Conservation (phyloP, 2,888 invertebrate species). For the Tupiocoris notatus region DNA sequence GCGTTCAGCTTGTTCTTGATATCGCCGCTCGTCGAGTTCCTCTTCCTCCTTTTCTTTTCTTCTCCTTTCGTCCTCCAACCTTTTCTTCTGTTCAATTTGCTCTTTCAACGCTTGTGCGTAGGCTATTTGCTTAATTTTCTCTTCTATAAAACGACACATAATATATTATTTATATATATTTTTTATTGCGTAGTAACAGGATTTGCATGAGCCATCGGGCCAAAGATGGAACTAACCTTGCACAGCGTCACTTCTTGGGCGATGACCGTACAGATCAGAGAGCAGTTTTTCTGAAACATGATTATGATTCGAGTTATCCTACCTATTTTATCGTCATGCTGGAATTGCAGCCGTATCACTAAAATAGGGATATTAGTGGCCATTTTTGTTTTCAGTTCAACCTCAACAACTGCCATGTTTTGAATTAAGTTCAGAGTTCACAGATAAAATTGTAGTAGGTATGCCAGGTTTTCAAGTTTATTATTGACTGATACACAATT, state of each 20-base stretch:
- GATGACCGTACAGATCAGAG: conserved; percentile 21
- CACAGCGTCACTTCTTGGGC: not conserved
- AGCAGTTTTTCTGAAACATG: conserved; percentile 27
- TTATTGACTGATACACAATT: too few relatives aligned
- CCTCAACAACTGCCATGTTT: too few relatives aligned
- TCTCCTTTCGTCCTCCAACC: conserved; percentile 44
- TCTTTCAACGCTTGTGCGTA: conserved; percentile 46
- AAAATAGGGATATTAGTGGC: too few relatives aligned
- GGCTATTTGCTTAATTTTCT: conserved; percentile 36
- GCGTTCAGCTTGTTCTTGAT: conserved; percentile 38
- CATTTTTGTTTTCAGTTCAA: too few relatives aligned
- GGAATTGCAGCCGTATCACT: too few relatives aligned
- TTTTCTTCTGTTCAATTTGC: conserved; percentile 45
- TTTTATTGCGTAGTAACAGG: not conserved
- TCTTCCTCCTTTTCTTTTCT: conserved; percentile 44
- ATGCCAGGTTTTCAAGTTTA: too few relatives aligned
- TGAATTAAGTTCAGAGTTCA: too few relatives aligned
- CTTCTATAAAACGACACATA: conserved; percentile 26
- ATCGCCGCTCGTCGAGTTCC: conserved; percentile 40
- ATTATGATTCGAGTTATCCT: too few relatives aligned
- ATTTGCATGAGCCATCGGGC: not conserved
- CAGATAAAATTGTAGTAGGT: too few relatives aligned
- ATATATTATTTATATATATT: not conserved
- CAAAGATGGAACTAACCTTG: conserved; percentile 13
- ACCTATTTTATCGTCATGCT: too few relatives aligned